phyloP scores from a whole-genome alignment of 2,113 vertebrate genomes.

The Sapajus apella region DNA sequence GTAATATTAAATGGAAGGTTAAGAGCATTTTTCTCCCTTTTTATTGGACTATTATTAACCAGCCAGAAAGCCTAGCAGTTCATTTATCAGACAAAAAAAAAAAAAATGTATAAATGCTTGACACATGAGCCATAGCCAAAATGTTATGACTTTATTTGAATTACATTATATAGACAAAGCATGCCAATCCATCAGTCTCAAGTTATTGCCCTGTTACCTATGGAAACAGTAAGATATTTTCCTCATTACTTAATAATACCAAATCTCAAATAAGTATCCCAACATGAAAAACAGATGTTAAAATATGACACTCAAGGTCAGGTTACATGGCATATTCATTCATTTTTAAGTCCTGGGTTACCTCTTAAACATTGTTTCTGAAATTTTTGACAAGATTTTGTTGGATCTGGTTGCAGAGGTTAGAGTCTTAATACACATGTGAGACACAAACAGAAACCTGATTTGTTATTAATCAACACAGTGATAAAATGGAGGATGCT shows the following conservation, averaged over 20 bases:
- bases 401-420: not conserved
- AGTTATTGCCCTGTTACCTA: constrained; percentile 67
- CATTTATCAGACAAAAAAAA: constrained; percentile 73
- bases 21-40: constrained; percentile 58
- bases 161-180: constrained; percentile 65
- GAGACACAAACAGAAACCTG: constrained; percentile 27
- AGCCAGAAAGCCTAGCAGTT: constrained; percentile 66
- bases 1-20: constrained; percentile 50
- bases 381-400: constrained; percentile 65
- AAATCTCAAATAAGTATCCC: constrained; percentile 75
- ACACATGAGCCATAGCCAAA: constrained; percentile 68
- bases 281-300: constrained; percentile 80
- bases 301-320: constrained; percentile 65
- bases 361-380: constrained; percentile 70
- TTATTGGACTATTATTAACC: constrained; percentile 59
- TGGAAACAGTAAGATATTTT: constrained; percentile 72
- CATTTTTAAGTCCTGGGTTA: constrained; percentile 67
- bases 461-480: constrained; percentile 29
- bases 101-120: constrained; percentile 49
- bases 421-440: constrained; percentile 38
- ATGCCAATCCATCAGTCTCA: constrained; percentile 52
- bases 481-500: constrained; percentile 48
- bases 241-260: constrained; percentile 77
- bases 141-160: constrained; percentile 73
- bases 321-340: constrained; percentile 67